Base-by-base conservation (phyloP, 1,140 invertebrate genomes). In the Diachasmimorpha longicaudata region DNA sequence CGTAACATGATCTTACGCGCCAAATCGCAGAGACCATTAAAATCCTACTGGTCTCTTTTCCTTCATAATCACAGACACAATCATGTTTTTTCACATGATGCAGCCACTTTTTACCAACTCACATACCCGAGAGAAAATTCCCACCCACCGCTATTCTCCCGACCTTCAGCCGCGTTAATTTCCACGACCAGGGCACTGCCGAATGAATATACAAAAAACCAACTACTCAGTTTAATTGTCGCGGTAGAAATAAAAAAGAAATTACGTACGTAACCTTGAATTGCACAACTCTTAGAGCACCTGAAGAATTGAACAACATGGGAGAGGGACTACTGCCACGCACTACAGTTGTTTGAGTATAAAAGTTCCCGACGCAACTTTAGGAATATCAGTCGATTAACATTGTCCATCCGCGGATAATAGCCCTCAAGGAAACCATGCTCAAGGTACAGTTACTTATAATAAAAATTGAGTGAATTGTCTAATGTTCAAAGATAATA, bases 191-290 rank as follows among this genome's bases (percentile, higher is more conserved):
- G 58, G 72, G 68, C 72, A 74, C 63, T 74, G 63, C 72, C 63
- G 39, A 19, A 31, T 63, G 14, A 19, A 63, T 25, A 63, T 19
- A 80, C 80, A 82, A 77, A 82, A 82, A 48, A 68, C n/a, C n/a
- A 76, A 66, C 48, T 66, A 16, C 48, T 52, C 19, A 73, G 78
- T 80, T 79, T 80, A 79, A 80, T 81, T 80, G 79, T 77, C 69
- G 79, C 76, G 78, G 80, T 80, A 75, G 77, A 77, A 39, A 80
- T 74, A 80, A 82, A 81, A 83, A 83, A 78, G 79, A 78, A 75
- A 75, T 78, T 78, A 78, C 55, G 70, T 74, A 78, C 52, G 75
- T 78, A 82, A 83, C 83, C 84, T 85, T 85, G 84, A 85, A 85
- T 85, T 84, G 80, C 82, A 83, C 83, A 86, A 86, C 78, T 76